Evolutionary conservation across 1,140 invertebrate genomes (phyloP).

Genomic region (Pogonomyrmex californicus): DNA sequence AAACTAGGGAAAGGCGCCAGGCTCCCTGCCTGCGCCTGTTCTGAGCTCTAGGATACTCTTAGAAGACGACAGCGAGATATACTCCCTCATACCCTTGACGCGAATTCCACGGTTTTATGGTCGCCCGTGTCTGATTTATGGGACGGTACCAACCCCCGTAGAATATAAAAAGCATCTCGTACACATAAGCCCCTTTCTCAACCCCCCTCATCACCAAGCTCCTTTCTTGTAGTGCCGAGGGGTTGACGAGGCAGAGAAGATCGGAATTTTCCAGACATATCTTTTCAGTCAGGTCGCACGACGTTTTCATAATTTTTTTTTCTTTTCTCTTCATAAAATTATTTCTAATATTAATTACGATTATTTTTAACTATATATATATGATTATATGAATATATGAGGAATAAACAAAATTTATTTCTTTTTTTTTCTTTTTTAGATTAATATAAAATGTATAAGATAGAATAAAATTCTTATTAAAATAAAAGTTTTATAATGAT

Average conservation of each 20-base stretch:
- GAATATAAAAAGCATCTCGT: constrained; percentile 77
- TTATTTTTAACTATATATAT: neutral
- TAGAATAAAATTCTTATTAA: constrained; percentile 13
- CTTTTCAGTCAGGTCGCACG: neutral
- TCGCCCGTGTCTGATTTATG: constrained; percentile 82
- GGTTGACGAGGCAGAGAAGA: neutral
- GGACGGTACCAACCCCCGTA: constrained; percentile 74
- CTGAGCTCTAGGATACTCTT: neutral
- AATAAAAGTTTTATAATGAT: neutral
- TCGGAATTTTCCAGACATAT: neutral
- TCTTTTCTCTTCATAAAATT: neutral
- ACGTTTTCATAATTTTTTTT: neutral
- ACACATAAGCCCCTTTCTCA: constrained; percentile 34
- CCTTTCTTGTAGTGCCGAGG: constrained; percentile 5
- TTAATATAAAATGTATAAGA: constrained; percentile 15
- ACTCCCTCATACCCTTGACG: constrained; percentile 59
- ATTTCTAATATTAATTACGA: neutral
- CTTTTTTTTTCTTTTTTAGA: too few relatives aligned
- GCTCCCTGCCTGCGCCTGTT: constrained; percentile 58
- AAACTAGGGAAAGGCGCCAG: constrained; percentile 38
- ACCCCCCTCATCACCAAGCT: neutral
- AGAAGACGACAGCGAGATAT: constrained; percentile 37
- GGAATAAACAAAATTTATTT: neutral
- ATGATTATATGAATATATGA: neutral
- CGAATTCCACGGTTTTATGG: constrained; percentile 79